Evolutionary conservation across 1,140 invertebrate species (phyloP), one percentile per base, ranked within the genome.

Genomic region (Caerostris extrusa): DNA sequence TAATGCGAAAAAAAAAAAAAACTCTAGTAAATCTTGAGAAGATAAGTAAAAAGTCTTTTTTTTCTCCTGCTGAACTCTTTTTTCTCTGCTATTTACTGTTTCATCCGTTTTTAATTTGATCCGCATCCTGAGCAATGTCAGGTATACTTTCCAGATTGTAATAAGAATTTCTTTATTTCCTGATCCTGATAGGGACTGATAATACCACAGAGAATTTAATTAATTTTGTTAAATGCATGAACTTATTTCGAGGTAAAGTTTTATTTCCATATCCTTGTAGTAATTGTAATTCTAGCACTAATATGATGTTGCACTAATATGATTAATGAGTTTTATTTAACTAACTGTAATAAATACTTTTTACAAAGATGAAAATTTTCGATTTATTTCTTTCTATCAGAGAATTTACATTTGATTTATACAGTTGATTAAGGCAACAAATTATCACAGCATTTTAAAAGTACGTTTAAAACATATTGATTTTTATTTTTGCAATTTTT

Each of bases 61-160:
- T 77, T 77, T 77, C 7, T 14, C 69, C 34, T n/a, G n/a, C n/a
- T n/a, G n/a, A 77, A 53, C 69, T 77, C 69, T 53, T 77, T 4
- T 34, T 34, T 34, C 34, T 12, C 34, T 53, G 71, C 53, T 19
- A 77, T 77, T 77, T 12, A 77, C 6, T 53, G 12, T 53, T 77
- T 53, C 34, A 53, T 77, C 71, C 34, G 34, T 77, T 77, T 77
- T 77, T 77, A 77, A 77, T 77, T 77, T 77, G 34, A 50, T 77
- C 7, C 8, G 34, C 71, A 50, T 12, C 50, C 71, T 77, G 14
- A 53, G 50, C 34, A 77, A 77, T 77, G 50, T 77, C 71, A 77
- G 71, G 71, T 77, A 77, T 50, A 34, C 34, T 14, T 77, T 12
- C 14, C 5, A 77, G 71, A 77, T 50, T 77, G 71, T 77, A 77